A percentile compares a stretch with the other conserved stretches of the same genome.
Evolutionary conservation across 1,140 invertebrate genomes (phyloP).

Genomic region (Dreissena rostriformis): DNA sequence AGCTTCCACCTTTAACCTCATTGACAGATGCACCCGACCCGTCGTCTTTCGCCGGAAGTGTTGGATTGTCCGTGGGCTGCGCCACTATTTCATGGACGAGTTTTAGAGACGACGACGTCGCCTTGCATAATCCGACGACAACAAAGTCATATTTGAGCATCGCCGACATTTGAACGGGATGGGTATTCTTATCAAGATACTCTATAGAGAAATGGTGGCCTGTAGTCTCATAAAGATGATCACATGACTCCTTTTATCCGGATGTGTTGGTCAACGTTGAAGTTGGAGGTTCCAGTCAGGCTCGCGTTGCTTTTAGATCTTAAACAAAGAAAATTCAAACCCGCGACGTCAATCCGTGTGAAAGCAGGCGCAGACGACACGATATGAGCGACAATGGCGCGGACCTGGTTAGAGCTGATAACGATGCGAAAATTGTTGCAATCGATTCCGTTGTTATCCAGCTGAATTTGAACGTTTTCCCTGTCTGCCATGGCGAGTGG

Average conservation of each 20-base stretch:
- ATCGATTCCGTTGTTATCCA: not conserved
- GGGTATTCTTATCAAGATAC: too few species aligned
- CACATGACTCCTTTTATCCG: too few species aligned
- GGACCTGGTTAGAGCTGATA: not conserved
- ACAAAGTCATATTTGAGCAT: constrained; percentile 18
- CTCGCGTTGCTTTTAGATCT: not conserved
- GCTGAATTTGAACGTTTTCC: constrained; percentile 15
- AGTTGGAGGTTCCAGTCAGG: too few species aligned
- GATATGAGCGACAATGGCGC: constrained; percentile 29
- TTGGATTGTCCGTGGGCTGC: not conserved
- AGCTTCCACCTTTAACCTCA: too few species aligned
- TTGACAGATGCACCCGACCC: too few species aligned
- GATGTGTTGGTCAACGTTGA: too few species aligned
- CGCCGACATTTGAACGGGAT: constrained; percentile 35
- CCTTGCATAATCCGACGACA: constrained; percentile 14
- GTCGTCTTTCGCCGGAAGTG: too few species aligned
- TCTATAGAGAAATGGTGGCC: too few species aligned
- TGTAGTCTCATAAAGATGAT: too few species aligned
- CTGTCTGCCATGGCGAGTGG: constrained; percentile 15
- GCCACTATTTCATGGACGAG: not conserved
- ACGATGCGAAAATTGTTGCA: not conserved
- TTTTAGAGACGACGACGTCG: not conserved
- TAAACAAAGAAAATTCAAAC: constrained; percentile 32
- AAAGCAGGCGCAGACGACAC: not conserved
- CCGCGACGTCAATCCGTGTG: constrained; percentile 4